Evolutionary conservation across 2,797 vertebrate species (phyloP).

Genomic region (Propithecus perrieri): DNA sequence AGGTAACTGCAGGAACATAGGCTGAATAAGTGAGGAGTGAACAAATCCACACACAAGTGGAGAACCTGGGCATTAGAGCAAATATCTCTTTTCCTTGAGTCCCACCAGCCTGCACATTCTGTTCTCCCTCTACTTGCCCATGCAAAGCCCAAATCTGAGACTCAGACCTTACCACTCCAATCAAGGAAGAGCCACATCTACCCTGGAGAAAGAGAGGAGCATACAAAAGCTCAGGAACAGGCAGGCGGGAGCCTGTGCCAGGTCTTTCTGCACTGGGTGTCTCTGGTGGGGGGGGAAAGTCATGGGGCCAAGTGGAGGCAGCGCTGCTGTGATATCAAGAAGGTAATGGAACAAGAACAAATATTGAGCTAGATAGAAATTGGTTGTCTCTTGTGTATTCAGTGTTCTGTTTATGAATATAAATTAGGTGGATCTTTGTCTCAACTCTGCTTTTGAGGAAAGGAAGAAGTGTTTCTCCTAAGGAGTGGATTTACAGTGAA

Average conservation of each 20-base stretch:
- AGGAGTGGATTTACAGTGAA: neutral
- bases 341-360: neutral
- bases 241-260: rapidly evolving
- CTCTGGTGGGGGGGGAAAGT: neutral
- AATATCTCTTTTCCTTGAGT: neutral
- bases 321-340: neutral
- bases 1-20: neutral
- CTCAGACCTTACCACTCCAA: neutral
- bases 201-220: neutral
- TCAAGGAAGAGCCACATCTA: neutral
- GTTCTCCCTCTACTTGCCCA: neutral
- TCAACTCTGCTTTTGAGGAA: neutral
- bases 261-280: neutral
- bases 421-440: neutral
- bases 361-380: neutral
- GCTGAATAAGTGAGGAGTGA: neutral
- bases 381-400: neutral
- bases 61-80: neutral
- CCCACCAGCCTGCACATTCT: neutral
- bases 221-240: neutral
- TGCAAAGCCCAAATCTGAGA: neutral
- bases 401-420: neutral
- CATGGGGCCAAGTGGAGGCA: rapidly evolving
- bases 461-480: neutral
- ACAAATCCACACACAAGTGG: too few relatives aligned